These are phyloP conservation scores for Clunio marinus DNA, from an alignment of 2,888 invertebrate genomes.

Conservation along the genomic window DNA sequence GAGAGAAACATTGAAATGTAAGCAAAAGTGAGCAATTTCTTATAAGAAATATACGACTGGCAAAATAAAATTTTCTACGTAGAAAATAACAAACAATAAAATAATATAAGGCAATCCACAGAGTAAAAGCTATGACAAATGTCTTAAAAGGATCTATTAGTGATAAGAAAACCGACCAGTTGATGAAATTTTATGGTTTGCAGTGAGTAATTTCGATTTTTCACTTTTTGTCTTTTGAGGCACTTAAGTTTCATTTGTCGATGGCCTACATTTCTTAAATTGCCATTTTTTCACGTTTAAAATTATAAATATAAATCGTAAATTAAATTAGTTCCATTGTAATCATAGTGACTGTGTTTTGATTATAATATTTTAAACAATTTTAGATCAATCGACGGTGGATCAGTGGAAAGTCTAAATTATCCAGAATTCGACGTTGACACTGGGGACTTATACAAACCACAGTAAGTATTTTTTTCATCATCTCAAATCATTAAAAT, in stretches of 20 bases:
- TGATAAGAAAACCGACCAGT: constrained; percentile 37
- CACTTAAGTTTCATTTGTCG: background rate
- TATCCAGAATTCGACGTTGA: constrained; percentile 38
- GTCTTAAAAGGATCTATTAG: constrained; percentile 32
- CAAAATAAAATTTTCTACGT: too few relatives aligned
- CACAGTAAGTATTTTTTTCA: constrained; percentile 2
- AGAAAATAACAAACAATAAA: too few relatives aligned
- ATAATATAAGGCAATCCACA: too few relatives aligned
- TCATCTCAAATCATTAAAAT: background rate
- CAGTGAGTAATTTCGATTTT: constrained; percentile 30
- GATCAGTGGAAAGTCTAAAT: constrained; percentile 28
- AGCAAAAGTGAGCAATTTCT: too few relatives aligned
- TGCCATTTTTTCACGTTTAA: background rate
- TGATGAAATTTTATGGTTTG: constrained; percentile 38
- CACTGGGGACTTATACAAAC: constrained; percentile 32
- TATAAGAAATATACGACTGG: too few relatives aligned
- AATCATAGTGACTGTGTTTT: too few relatives aligned
- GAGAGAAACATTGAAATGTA: too few relatives aligned
- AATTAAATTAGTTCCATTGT: too few relatives aligned
- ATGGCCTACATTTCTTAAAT: background rate
- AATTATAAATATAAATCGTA: background rate
- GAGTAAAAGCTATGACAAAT: constrained; percentile 39
- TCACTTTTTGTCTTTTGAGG: background rate
- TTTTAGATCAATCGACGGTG: constrained; percentile 35
- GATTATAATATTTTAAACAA: too few relatives aligned